Evolutionary conservation across 2,113 vertebrate genomes (phyloP).

Genomic region (Eudyptes chrysolophus): DNA sequence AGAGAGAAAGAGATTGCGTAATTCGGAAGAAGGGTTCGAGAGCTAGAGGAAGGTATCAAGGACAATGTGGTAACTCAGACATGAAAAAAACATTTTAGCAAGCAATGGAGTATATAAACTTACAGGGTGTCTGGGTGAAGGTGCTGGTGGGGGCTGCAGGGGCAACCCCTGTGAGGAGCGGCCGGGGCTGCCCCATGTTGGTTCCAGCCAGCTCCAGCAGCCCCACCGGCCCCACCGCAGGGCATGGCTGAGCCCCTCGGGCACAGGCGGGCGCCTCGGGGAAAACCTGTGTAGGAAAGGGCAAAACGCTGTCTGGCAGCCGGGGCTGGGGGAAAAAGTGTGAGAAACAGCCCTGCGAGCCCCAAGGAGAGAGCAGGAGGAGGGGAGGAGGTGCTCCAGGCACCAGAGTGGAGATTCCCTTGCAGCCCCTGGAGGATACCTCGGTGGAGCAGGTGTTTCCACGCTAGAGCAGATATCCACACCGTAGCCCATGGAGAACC

Average conservation of each 20-base stretch:
- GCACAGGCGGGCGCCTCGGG: fast-evolving
- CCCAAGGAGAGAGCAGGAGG: fast-evolving
- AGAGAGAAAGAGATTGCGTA: not conserved
- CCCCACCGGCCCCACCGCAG: fast-evolving
- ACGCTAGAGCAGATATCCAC: not conserved
- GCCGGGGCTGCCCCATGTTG: fast-evolving
- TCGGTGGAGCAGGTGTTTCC: not conserved
- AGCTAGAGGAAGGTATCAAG: not conserved
- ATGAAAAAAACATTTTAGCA: not conserved
- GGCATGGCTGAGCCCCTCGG: not conserved
- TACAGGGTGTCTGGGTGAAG: fast-evolving
- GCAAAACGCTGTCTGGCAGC: fast-evolving
- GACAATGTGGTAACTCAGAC: not conserved
- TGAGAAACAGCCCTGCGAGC: not conserved
- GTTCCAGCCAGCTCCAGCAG: fast-evolving
- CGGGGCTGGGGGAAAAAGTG: not conserved
- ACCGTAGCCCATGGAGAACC: not conserved
- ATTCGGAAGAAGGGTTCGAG: not conserved
- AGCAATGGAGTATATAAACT: not conserved
- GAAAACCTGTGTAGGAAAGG: not conserved
- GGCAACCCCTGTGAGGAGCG: fast-evolving
- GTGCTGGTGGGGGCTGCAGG: not conserved
- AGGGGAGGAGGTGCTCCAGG: not conserved
- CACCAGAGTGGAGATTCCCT: fast-evolving
- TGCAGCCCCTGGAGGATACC: not conserved